phyloP scores from a whole-genome alignment of 2,888 invertebrate genomes.

The Thera obeliscata region DNA sequence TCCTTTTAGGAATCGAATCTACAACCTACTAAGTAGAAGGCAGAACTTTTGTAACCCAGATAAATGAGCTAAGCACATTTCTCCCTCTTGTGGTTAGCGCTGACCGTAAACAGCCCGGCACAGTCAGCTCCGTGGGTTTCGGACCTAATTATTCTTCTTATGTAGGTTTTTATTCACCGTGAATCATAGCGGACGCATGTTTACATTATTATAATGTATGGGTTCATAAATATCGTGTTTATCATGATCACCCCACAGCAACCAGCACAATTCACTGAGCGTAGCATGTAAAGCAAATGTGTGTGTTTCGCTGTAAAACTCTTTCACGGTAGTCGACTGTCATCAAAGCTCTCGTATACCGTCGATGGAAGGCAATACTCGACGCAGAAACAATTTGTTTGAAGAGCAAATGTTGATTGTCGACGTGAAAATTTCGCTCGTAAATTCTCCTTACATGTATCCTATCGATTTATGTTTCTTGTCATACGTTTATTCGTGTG shows the following conservation, averaged over 20 bases:
- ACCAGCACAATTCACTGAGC: slow-evolving; percentile 49
- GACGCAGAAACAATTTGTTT: slow-evolving; percentile 46
- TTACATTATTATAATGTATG: slow-evolving; percentile 74
- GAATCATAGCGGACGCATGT: slow-evolving; percentile 69
- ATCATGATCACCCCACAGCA: slow-evolving; percentile 52
- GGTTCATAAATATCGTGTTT: slow-evolving; percentile 63
- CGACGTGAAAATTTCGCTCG: slow-evolving; percentile 32
- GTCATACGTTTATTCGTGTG: slow-evolving; percentile 18
- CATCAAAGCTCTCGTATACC: slow-evolving; percentile 34
- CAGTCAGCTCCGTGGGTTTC: slow-evolving; percentile 43
- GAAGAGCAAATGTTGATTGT: slow-evolving; percentile 44
- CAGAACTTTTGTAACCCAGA: neutral
- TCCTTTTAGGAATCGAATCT: too few species aligned
- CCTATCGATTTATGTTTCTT: slow-evolving; percentile 23
- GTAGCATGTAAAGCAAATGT: slow-evolving; percentile 46
- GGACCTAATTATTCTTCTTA: slow-evolving; percentile 55
- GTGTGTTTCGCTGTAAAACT: slow-evolving; percentile 47
- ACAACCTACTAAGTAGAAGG: too few species aligned
- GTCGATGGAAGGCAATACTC: slow-evolving; percentile 27
- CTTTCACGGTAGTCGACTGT: slow-evolving; percentile 31
- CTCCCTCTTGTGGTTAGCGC: slow-evolving; percentile 58
- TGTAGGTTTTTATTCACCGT: slow-evolving; percentile 67
- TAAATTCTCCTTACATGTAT: slow-evolving; percentile 43
- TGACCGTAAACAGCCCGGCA: slow-evolving; percentile 63
- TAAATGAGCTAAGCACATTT: slow-evolving; percentile 32